These are phyloP conservation scores for Slavum lentiscoides DNA, from an alignment of 2,888 invertebrate species.

Conservation along the genomic window DNA sequence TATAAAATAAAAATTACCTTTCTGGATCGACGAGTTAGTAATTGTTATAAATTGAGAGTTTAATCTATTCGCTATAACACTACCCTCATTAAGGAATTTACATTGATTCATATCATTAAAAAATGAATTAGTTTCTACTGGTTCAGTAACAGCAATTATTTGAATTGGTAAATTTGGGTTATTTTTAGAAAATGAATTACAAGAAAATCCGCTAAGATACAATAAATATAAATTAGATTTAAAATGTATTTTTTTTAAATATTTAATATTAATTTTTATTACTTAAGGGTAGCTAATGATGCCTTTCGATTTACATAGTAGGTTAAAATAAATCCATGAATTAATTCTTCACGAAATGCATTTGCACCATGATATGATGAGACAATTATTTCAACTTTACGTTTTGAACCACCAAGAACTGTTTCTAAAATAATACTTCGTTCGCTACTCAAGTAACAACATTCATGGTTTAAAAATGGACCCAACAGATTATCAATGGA, in stretches of 20 bases:
- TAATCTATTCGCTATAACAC: constrained; percentile 85
- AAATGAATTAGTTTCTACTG: constrained; percentile 84
- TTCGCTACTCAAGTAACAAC: constrained; percentile 82
- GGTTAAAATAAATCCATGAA: constrained; percentile 92
- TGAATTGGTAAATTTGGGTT: constrained; percentile 85
- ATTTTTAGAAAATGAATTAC: constrained; percentile 38
- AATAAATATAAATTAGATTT: not conserved
- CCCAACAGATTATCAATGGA: constrained; percentile 86
- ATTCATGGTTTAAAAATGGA: constrained; percentile 83
- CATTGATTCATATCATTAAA: constrained; percentile 87
- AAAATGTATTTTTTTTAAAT: not conserved
- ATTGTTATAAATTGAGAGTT: constrained; percentile 92
- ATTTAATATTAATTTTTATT: constrained; percentile 58
- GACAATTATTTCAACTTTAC: constrained; percentile 87
- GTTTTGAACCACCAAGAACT: constrained; percentile 86
- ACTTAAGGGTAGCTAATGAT: constrained; percentile 89
- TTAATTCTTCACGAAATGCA: constrained; percentile 86
- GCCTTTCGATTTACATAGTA: constrained; percentile 95
- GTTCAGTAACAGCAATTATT: constrained; percentile 90
- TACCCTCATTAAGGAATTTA: constrained; percentile 90
- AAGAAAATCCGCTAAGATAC: constrained; percentile 36
- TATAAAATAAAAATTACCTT: constrained; percentile 67
- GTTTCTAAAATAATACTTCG: constrained; percentile 89
- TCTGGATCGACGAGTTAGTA: constrained; percentile 79
- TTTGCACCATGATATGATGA: constrained; percentile 94